Percentiles rank a stretch among this genome's conserved stretches.
Evolutionary conservation across 2,797 vertebrate species (phyloP).

Genomic region (Trematomus bernacchii): DNA sequence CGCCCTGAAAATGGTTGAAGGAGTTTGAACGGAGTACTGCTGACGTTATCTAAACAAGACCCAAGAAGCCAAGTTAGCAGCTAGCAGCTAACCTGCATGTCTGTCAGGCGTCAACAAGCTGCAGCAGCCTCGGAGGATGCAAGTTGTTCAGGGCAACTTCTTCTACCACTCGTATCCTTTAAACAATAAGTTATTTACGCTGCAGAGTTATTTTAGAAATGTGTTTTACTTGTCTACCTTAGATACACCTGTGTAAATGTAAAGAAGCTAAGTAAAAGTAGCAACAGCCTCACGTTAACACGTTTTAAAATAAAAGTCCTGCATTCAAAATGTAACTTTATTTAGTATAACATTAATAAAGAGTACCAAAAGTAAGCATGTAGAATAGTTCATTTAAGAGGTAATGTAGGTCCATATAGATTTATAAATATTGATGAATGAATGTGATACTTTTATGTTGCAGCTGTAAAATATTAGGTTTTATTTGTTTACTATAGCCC

Average conservation of each 20-base stretch:
- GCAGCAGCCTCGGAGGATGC: conserved; percentile 64
- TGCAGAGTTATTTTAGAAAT: neutral
- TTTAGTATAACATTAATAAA: neutral
- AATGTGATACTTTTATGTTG: neutral
- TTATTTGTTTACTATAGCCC: neutral
- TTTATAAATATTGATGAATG: neutral
- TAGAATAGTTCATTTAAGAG: neutral
- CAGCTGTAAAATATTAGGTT: neutral
- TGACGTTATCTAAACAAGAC: conserved; percentile 22
- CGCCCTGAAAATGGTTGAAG: conserved; percentile 29
- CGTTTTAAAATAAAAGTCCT: neutral
- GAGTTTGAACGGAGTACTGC: neutral
- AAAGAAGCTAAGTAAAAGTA: neutral
- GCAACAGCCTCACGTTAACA: neutral
- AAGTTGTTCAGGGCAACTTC: conserved; percentile 66
- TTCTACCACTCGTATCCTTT: conserved; percentile 82
- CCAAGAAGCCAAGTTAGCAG: conserved; percentile 18
- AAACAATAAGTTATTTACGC: neutral
- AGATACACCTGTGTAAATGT: neutral
- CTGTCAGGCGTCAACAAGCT: conserved; percentile 13
- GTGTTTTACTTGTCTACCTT: neutral
- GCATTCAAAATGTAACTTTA: neutral
- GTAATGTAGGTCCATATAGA: no score
- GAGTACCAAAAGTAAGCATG: neutral
- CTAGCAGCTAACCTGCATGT: conserved; percentile 26